These are phyloP conservation scores for Catostylus mosaicus DNA, from an alignment of 30 jellyfish, hydroid and myxozoan genomes.

Conservation along the genomic window DNA sequence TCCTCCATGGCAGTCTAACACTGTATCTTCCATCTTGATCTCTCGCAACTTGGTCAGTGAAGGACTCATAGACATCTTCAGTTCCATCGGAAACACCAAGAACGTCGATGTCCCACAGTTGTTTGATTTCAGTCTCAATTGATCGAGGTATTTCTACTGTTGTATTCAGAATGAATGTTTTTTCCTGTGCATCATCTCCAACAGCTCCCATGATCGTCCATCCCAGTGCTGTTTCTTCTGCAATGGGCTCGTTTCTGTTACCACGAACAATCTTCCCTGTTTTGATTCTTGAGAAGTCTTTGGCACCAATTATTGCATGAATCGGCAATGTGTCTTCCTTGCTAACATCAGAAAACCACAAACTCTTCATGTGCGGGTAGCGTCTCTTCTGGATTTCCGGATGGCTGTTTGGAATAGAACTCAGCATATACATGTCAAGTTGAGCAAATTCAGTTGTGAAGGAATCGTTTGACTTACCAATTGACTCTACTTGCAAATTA, in stretches of 20 bases:
- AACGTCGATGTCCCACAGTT: conserved; percentile 13
- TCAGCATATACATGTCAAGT: conserved; percentile 40
- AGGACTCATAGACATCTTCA: conserved; percentile 43
- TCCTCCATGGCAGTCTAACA: conserved; percentile 57
- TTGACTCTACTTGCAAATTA: conserved; percentile 44
- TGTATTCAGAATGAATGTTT: background rate
- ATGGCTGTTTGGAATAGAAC: conserved; percentile 38
- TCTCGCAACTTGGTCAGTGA: conserved; percentile 23
- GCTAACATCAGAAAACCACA: conserved; percentile 56
- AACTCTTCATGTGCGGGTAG: conserved; percentile 31
- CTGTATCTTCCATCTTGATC: conserved; percentile 29
- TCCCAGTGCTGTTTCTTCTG: conserved; percentile 50
- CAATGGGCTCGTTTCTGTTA: conserved; percentile 24
- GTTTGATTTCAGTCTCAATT: background rate
- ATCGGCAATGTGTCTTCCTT: conserved; percentile 24
- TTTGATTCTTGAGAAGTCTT: conserved; percentile 34
- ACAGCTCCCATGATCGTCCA: conserved; percentile 48
- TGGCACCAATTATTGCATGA: conserved; percentile 58
- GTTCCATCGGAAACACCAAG: conserved; percentile 40
- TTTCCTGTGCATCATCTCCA: background rate
- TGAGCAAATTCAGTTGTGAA: conserved; percentile 50
- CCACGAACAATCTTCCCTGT: conserved; percentile 38
- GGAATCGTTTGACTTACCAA: conserved; percentile 33
- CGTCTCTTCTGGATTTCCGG: conserved; percentile 29
- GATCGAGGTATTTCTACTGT: conserved; percentile 22